Evolutionary conservation across 2,888 invertebrate species (phyloP).

Genomic region (Pimpla rufipes): DNA sequence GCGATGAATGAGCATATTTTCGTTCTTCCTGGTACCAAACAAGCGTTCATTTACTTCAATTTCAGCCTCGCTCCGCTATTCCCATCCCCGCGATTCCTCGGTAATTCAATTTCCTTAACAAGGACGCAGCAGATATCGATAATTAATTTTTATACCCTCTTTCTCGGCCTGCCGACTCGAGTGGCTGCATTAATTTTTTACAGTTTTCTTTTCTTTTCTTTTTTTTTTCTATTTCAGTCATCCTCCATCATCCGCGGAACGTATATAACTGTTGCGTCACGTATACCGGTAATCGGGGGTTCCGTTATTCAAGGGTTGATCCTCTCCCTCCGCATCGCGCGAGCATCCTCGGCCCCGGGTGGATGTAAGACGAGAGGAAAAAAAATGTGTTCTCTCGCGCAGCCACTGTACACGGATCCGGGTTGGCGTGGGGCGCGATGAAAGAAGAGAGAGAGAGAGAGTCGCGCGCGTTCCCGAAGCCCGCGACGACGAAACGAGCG

Average conservation of each 20-base stretch:
- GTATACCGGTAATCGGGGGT: conserved; percentile 69
- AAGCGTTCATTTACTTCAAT: not conserved
- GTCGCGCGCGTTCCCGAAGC: conserved; percentile 59
- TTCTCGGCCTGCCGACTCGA: not conserved
- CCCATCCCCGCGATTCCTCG: too few relatives aligned
- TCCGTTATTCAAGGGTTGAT: conserved; percentile 75
- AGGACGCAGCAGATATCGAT: too few relatives aligned
- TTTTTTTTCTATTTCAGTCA: not conserved
- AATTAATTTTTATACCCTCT: too few relatives aligned
- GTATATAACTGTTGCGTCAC: conserved; percentile 72
- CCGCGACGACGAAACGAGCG: conserved; percentile 54
- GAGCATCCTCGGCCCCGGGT: not conserved
- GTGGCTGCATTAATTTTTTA: too few relatives aligned
- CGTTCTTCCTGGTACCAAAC: not conserved
- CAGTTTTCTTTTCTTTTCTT: too few relatives aligned
- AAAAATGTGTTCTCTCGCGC: conserved; percentile 42
- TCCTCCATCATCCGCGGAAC: conserved; percentile 40
- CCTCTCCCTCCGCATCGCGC: conserved; percentile 73
- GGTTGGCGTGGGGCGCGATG: not conserved
- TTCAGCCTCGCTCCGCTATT: too few relatives aligned
- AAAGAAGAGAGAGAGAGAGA: conserved; percentile 35
- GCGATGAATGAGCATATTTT: not conserved
- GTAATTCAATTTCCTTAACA: too few relatives aligned
- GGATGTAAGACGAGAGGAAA: conserved; percentile 41
- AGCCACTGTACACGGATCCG: conserved; percentile 1